phyloP scores from a whole-genome alignment of 2,888 invertebrate species.

The Xanthostigma xanthostigma region DNA sequence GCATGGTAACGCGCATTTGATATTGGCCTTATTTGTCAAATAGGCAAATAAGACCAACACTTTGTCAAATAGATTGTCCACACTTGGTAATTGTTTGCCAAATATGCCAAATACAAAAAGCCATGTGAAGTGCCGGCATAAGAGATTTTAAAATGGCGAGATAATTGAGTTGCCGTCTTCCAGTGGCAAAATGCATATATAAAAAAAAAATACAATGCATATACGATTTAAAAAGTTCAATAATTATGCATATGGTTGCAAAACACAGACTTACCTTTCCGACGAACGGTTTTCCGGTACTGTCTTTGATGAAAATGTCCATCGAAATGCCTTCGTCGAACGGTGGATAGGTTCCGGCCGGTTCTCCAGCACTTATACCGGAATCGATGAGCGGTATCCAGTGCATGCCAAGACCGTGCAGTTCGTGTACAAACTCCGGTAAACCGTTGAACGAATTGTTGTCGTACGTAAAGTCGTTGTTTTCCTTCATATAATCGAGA shows the following conservation, averaged over 20 bases:
- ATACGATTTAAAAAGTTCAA: not conserved
- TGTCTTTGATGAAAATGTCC: slow-evolving; percentile 60
- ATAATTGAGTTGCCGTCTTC: too few relatives aligned
- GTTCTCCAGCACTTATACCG: slow-evolving; percentile 56
- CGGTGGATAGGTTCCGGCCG: slow-evolving; percentile 51
- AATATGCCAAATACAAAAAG: too few relatives aligned
- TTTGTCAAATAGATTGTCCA: too few relatives aligned
- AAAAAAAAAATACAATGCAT: not conserved
- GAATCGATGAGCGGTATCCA: slow-evolving; percentile 63
- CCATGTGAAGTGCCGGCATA: too few relatives aligned
- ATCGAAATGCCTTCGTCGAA: slow-evolving; percentile 58
- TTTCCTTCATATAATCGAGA: slow-evolving; percentile 66
- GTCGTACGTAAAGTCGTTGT: slow-evolving; percentile 68
- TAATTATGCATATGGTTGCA: too few relatives aligned
- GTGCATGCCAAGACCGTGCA: slow-evolving; percentile 58
- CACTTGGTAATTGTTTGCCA: too few relatives aligned
- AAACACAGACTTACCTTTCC: slow-evolving; percentile 42
- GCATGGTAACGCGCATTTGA: too few relatives aligned
- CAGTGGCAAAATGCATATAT: too few relatives aligned
- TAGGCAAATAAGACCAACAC: too few relatives aligned
- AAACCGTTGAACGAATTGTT: slow-evolving; percentile 42
- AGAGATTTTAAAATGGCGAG: too few relatives aligned
- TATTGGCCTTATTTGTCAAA: too few relatives aligned
- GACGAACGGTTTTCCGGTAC: slow-evolving; percentile 44
- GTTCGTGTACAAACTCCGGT: slow-evolving; percentile 48